Evolutionary conservation across 2,113 vertebrate genomes (phyloP), one percentile per base, ranked within the genome.

Genomic region (Hirundichthys speculiger): DNA sequence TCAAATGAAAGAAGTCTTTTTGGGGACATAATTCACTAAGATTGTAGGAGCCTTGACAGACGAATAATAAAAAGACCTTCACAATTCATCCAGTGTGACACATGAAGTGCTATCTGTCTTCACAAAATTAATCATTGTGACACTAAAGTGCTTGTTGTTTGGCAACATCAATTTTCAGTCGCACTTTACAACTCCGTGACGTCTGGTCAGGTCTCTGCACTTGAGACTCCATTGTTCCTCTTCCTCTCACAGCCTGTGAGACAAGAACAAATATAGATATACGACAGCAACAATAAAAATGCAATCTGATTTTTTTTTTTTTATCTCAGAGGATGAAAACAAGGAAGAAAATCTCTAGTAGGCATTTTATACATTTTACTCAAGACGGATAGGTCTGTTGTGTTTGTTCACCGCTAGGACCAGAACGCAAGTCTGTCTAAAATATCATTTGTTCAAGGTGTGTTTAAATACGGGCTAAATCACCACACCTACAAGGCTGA

Each of bases 401-500:
- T 80, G 55, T 75, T 82, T 78, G 53, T 19, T n/a, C n/a, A 38
- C 14, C 24, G 22, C 18, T 40, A 39, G 20, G 47, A 13, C 39
- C 19, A 21, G 46, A 72, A 63, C 40, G 11, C n/a, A 57, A 27
- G 13, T 25, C 21, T 22, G 48, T 25, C 41, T 52, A 59, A 53
- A 34, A 39, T 57, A 51, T 50, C 43, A 80, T 90, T 90, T 86
- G 84, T 89, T 80, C 27, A 90, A 86, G 90, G 88, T 88, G 87
- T 92, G 82, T 83, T 86, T 87, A 89, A 90, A 89, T 75, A 90
- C 8, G 24, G 47, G 19, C 20, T 52, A 40, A 55, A 57, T 61
- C 70, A 78, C 86, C 82, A 22, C 87, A 9, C 90, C 90, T 85
- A 77, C 58, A 75, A 90, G 75, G 82, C 85, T 90, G 85, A 92